Evolutionary conservation across 2,888 invertebrate genomes (phyloP), one percentile per base, ranked within the genome.

Genomic region (Dyspetes luteomarginatus): DNA sequence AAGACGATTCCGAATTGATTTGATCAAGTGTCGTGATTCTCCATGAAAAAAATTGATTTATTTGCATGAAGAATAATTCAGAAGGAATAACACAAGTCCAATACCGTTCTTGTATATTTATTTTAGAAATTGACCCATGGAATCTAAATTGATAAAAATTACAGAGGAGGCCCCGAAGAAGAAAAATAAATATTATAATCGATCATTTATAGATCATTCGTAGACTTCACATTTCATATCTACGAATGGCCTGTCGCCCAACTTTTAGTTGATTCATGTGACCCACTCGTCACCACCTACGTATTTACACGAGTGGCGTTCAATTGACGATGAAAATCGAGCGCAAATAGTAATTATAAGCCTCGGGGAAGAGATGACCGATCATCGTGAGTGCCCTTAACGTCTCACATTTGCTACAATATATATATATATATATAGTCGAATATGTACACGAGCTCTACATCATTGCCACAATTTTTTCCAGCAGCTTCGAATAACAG

Each of bases 321-420:
- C 58, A 24, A 19, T 24, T 15, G 22, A 22, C 48, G n/a, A 7
- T 36, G 45, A 7, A 45, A 58, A 67, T 67, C 12, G 26, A 56
- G 64, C 45, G 28, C 45, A 65, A 75, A 50, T 58, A 74, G 28
- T 73, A 48, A 75, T 64, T 64, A 48, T 36, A 26, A 67, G 56
- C 67, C 74, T 36, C 58, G 30, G 24, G 30, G 48, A 74, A 65
- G 67, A 65, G 56, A 75, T 75, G 74, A 75, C 48, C 48, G 74
- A 75, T 58, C 74, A 58, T 48, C 48, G 15, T 28, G 9, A 48
- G 30, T 5, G 15, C 19, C 9, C 9, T 58, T 17, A 36, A 52
- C 36, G 30, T 50, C 36, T 50, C 22, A 28, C 19, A 19, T 30
- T 65, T 50, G 48, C 7, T 36, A 36, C 12, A 36, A 36, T 30